Base-by-base conservation (phyloP, 2,113 vertebrate genomes). In the Euleptes europaea region DNA sequence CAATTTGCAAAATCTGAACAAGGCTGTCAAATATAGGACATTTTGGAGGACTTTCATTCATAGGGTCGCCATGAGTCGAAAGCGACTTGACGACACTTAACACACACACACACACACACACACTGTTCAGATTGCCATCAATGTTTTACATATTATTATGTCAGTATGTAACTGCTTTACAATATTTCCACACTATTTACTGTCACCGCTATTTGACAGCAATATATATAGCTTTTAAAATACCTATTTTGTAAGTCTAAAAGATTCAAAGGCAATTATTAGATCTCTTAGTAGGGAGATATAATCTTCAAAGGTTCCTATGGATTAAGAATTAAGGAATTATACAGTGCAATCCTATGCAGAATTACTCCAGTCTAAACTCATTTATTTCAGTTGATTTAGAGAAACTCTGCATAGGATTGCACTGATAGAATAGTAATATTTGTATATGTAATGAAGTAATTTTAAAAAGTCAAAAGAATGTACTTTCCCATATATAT, bases 401-500 rank as follows among this genome's bases (percentile, higher is more conserved):
- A 51, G 12, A 51, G 49, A 51, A 51, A 51, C 49, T 54, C 57
- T 23, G 57, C 57, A 60, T 23, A 60, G 15, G 57, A 60, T 60
- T 60, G 57, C 57, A 23, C 57, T 21, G 4, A 21, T 14, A 85
- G 42, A 4, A 80, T 66, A 71, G 70, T 44, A 57, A 33, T 77
- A 47, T 6, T 57, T 83, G 57, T 26, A 77, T 31, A 77, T 3
- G 21, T 35, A 79, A 76, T 79, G 42, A 70, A 71, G 60, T 13
- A 35, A 65, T 88, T 38, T 31, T 81, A 65, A 91, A 78, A 89
- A 31, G 31, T 66, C 35, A 65, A 33, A 83, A 78, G 78, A 76
- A 69, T 66, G 84, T 28, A 28, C 26, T 89, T 35, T 89, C 31
- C 63, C 21, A 51, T 21, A 63, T 31, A 35, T 65, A 57, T 73